A percentile compares a stretch with the other conserved stretches of the same genome.
These are phyloP conservation scores for Columba guinea DNA, from an alignment of 2,797 vertebrate genomes.

Conservation along the genomic window DNA sequence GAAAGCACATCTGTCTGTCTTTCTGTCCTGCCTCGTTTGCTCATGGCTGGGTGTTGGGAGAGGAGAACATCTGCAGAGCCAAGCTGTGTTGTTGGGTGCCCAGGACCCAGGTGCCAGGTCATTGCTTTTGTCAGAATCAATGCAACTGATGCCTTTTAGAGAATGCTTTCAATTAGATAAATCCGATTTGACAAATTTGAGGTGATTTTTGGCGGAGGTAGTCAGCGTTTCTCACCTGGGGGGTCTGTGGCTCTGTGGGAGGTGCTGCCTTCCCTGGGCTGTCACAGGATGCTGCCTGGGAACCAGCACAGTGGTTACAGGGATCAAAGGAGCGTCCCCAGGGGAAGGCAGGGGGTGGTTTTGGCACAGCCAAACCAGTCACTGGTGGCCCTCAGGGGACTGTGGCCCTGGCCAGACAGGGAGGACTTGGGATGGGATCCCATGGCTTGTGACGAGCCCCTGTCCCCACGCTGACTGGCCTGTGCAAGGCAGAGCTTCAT, in stretches of 20 bases:
- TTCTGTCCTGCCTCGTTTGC: background rate
- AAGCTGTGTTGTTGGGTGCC: accelerated
- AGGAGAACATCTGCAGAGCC: background rate
- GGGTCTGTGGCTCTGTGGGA: background rate
- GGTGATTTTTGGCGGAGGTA: background rate
- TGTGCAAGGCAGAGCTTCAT: background rate
- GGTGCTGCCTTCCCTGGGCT: background rate
- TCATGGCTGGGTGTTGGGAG: background rate
- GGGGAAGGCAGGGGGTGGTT: background rate
- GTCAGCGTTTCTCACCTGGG: background rate
- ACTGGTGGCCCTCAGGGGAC: background rate
- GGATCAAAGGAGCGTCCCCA: background rate
- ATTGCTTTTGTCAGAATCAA: background rate
- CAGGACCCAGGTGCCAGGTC: background rate
- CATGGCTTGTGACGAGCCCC: background rate
- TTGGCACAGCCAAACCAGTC: background rate
- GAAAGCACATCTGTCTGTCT: background rate
- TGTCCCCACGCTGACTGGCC: no score
- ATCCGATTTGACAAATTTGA: background rate
- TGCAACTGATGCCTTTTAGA: background rate
- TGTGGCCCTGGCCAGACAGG: background rate
- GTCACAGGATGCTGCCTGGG: background rate
- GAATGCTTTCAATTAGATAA: background rate
- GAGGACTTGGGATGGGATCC: background rate
- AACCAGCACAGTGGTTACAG: accelerated